Evolutionary conservation across 1,140 invertebrate genomes (phyloP).

Genomic region (Phortica variegata): DNA sequence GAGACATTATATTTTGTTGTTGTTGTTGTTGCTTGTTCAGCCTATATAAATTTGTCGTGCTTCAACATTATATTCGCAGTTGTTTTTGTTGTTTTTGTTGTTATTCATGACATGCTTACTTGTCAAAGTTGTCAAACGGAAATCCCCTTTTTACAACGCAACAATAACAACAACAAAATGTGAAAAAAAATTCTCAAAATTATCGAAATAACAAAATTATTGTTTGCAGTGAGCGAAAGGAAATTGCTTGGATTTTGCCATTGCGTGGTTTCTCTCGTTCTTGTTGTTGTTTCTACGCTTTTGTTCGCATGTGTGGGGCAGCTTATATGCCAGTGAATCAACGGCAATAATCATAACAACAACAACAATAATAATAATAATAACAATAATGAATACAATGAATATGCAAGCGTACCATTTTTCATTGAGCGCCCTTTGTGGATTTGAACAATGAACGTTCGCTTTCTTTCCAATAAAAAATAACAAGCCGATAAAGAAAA

Average conservation of each 20-base stretch:
- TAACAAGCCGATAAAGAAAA: too few species aligned
- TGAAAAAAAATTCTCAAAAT: slow-evolving; percentile 18
- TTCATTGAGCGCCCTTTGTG: too few species aligned
- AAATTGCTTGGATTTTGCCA: slow-evolving; percentile 44
- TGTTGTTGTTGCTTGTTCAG: too few species aligned
- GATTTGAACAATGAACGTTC: too few species aligned
- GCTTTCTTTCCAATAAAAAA: too few species aligned
- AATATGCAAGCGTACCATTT: too few species aligned
- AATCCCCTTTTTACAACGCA: slow-evolving; percentile 48
- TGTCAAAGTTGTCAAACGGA: slow-evolving; percentile 54
- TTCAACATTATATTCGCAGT: too few species aligned
- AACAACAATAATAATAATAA: slow-evolving; percentile 1
- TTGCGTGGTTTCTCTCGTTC: slow-evolving; percentile 12
- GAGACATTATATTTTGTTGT: too few species aligned
- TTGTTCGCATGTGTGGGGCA: slow-evolving; percentile 11
- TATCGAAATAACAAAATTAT: slow-evolving; percentile 56
- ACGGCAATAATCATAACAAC: slow-evolving; percentile 12
- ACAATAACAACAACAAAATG: slow-evolving; percentile 34
- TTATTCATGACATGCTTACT: slow-evolving; percentile 18
- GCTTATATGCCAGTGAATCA: slow-evolving; percentile 20
- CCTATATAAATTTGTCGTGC: too few species aligned
- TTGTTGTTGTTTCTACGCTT: background rate
- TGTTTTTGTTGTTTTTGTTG: too few species aligned
- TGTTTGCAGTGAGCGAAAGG: slow-evolving; percentile 25
- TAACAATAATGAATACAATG: too few species aligned